Percentiles rank a stretch among this genome's conserved stretches.
Evolutionary conservation across 2,888 invertebrate genomes (phyloP).

Genomic region (Mythimna lalbum): DNA sequence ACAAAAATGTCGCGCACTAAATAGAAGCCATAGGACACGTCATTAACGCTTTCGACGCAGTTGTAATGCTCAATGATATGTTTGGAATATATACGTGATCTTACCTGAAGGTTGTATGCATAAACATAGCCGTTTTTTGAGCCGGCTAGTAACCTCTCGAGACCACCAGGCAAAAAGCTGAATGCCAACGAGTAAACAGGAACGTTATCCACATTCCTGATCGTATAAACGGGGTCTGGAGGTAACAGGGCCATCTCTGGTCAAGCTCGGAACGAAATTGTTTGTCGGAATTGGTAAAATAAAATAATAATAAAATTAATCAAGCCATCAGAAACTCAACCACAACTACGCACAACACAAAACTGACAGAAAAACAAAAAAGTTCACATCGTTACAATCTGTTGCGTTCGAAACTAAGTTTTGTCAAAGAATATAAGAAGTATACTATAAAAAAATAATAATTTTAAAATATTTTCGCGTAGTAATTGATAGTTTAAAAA

Average conservation of each 20-base stretch:
- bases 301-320: conserved; percentile 87
- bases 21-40: conserved; percentile 63
- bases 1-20: conserved; percentile 78
- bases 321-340: conserved; percentile 89
- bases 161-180: conserved; percentile 90
- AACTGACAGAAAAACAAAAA: conserved; percentile 89
- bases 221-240: conserved; percentile 94
- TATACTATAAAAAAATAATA: not conserved
- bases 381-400: conserved; percentile 63
- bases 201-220: conserved; percentile 93
- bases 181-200: conserved; percentile 94
- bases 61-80: conserved; percentile 69
- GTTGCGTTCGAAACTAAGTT: conserved; percentile 48
- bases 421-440: not conserved
- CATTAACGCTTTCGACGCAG: conserved; percentile 66
- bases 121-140: conserved; percentile 94
- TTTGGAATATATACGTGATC: conserved; percentile 74
- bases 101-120: conserved; percentile 95
- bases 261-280: conserved; percentile 88
- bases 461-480: not conserved
- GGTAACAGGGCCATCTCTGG: conserved; percentile 93
- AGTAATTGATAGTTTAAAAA: accelerated
- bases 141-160: conserved; percentile 93
- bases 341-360: conserved; percentile 90
- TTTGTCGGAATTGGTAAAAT: conserved; percentile 82